Evolutionary conservation across 1,140 invertebrate species (phyloP), one percentile per base, ranked within the genome.

Genomic region (Trachymyrmex septentrionalis): DNA sequence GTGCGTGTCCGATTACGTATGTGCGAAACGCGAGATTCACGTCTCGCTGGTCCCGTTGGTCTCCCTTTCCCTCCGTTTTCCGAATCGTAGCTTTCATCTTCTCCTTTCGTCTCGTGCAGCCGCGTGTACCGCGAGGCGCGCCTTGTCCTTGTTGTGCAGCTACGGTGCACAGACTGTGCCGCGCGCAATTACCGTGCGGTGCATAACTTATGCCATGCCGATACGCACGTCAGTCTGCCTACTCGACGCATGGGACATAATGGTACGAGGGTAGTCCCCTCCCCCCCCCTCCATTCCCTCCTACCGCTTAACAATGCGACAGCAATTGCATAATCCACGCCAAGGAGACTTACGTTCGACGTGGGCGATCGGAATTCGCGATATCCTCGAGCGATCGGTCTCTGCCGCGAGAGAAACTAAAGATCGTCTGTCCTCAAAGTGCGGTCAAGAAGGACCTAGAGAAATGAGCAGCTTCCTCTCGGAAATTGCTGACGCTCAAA

Each of bases 91-190:
- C 21, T 63, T 48, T 78, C 61, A n/a, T 61, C 76, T 64, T 78
- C 24, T 50, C 14, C 30, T 21, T 30, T 80, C 63, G 9, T 80
- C 48, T 67, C 66, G 21, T 19, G n/a, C 10, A 1, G 7, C 66
- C 19, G 21, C 1, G 30, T 10, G n/a, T 55, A 55, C 3, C 53
- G 21, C 75, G 44, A 87, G 89, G 90, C 86, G 90, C 82, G 82
- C 82, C 71, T 84, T 80, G 90, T 90, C 89, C 91, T 92, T 92
- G 89, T 71, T 71, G 53, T 55, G 64, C 72, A 69, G 30, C 30
- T 6, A 86, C 30, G 5, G 34, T 30, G 53, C 61, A 67, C 80
- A 66, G 19, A 86, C 24, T 19, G 64, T 30, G 77, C 85, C 59
- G 81, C 80, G 78, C 78, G 72, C 86, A 82, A 87, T 89, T 81